Evolutionary conservation across 2,797 vertebrate species (phyloP).

Genomic region (Bradypodion ventrale): DNA sequence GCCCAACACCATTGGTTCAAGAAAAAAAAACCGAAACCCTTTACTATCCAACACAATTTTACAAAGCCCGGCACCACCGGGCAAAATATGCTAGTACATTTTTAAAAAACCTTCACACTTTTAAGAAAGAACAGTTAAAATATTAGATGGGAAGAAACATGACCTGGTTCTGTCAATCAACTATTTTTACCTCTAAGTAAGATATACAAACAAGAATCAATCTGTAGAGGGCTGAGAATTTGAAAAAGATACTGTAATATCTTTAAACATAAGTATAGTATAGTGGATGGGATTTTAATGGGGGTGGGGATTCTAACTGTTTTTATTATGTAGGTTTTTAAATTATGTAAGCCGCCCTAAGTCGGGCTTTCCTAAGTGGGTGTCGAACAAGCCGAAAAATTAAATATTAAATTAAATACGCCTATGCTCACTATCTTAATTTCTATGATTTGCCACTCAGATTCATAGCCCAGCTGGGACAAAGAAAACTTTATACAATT

Average conservation of each 20-base stretch:
- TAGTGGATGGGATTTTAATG: too few species aligned
- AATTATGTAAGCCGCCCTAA: too few species aligned
- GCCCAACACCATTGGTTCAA: too few species aligned
- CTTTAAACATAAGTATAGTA: not conserved
- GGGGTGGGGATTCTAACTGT: too few species aligned
- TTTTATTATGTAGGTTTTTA: too few species aligned
- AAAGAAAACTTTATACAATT: not conserved
- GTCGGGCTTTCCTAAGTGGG: too few species aligned
- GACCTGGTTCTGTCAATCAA: not conserved
- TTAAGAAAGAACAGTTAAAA: not conserved
- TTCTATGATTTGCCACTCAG: not conserved
- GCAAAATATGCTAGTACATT: too few species aligned
- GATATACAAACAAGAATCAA: not conserved
- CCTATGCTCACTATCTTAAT: not conserved
- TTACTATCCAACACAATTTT: too few species aligned
- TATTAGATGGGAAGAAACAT: not conserved
- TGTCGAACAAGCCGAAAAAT: too few species aligned
- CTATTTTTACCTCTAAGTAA: not conserved
- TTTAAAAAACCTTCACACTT: not conserved
- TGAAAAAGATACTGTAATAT: not conserved
- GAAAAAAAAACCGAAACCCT: too few species aligned
- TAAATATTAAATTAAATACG: too few species aligned
- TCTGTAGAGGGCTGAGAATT: not conserved
- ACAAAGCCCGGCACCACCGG: too few species aligned
- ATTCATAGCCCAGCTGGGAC: not conserved